phyloP scores from a whole-genome alignment of 35 echinoderm and acorn worm genomes.

The Apostichopus parvimensis region DNA sequence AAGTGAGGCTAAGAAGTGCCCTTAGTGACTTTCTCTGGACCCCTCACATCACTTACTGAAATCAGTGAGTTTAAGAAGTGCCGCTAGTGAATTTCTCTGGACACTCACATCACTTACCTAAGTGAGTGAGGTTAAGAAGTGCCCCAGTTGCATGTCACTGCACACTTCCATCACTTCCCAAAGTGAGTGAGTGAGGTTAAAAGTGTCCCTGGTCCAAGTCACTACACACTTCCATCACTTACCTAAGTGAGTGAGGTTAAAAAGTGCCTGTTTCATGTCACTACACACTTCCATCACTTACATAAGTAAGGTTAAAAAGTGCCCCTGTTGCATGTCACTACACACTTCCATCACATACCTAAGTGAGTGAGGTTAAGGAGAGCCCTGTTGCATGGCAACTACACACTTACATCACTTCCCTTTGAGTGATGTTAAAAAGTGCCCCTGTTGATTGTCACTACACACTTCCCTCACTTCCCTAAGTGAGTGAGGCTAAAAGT shows the following conservation, averaged over 20 bases:
- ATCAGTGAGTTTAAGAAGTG: too few species aligned
- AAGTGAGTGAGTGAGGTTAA: slow-evolving; percentile 97
- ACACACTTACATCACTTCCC: not conserved
- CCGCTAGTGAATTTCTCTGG: too few species aligned
- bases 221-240: slow-evolving; percentile 76
- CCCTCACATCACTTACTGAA: too few species aligned
- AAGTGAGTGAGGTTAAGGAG: not conserved
- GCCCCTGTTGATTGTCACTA: not conserved
- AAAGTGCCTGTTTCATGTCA: too few species aligned
- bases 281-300: too few species aligned
- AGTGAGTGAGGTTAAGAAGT: slow-evolving; percentile 91
- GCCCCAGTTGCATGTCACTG: slow-evolving; percentile 80
- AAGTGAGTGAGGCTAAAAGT: slow-evolving; percentile 52
- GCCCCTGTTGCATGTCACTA: not conserved
- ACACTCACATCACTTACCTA: slow-evolving; percentile 72
- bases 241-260: not conserved
- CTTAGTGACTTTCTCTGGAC: too few species aligned
- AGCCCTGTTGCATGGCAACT: not conserved
- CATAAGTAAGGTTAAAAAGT: too few species aligned
- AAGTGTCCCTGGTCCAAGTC: slow-evolving; percentile 89
- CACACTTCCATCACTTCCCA: slow-evolving; percentile 47
- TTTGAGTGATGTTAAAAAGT: not conserved
- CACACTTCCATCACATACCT: not conserved
- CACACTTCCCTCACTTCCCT: not conserved
- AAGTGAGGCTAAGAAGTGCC: too few species aligned